Base-by-base conservation (phyloP, 2,888 invertebrate species). In the Caenorhabditis sp. region DNA sequence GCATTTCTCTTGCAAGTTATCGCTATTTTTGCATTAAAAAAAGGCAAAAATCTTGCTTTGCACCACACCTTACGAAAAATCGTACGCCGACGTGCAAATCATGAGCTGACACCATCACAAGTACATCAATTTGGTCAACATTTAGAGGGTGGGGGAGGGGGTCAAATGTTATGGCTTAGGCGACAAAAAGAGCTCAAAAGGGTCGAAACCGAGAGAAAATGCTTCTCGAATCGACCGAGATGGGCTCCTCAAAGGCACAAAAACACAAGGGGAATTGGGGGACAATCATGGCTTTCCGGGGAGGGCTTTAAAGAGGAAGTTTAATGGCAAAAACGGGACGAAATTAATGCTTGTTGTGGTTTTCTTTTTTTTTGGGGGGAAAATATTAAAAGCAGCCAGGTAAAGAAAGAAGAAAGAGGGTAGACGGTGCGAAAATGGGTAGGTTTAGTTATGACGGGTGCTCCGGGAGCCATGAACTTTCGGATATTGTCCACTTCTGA, bases 61-160 rank as follows among this genome's bases (percentile, higher is more conserved):
- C 30, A 7, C 30, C 30, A 9, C 9, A 6, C 30, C 7, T 6
- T 9, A 15, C 8, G 7, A 37, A 45, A 35, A 17, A 9, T 35
- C 30, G n/a, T n/a, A n/a, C n/a, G n/a, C n/a, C n/a, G n/a, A n/a
- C n/a, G n/a, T 22, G 35, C 46, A 70, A 63, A 66, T 77, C 26
- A 15, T 20, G 65, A 55, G 77, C 77, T 59, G 22, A 62, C 77
- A 66, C 24, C 65, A 77, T 77, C 77, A 77, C n/a, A n/a, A n/a
- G n/a, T n/a, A n/a, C 77, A 77, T 56, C 20, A 52, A 63, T 59
- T 63, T 70, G 76, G 70, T 76, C 76, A 76, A 76, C 70, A 76
- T 59, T 52, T 41, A 13, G 26, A 24, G 24, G 15, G 20, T 45
- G 13, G n/a, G 22, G 32, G 26, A 32, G 11, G 17, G 30, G 20